Evolutionary conservation across 1,140 invertebrate species (phyloP), one percentile per base, ranked within the genome.

Genomic region (Lanistes nyassanus): DNA sequence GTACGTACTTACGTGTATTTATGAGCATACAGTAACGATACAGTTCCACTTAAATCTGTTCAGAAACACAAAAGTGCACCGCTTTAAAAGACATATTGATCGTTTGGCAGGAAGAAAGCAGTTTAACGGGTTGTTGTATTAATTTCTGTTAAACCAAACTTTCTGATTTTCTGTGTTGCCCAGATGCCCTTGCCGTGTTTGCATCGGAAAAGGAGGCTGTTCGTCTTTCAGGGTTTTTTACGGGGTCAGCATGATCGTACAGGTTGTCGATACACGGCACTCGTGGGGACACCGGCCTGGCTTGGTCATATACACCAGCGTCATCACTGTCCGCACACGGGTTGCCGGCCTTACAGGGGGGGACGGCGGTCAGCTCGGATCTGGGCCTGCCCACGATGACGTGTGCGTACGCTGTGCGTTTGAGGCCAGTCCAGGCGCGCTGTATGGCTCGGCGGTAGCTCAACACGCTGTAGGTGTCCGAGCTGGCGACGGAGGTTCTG

Each of bases 231-330:
- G 29, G n/a, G 3, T 16, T 11, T n/a, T 60, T n/a, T 23, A 26
- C 9, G 56, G 70, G 55, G n/a, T 42, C 56, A 9, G 70, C n/a
- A 19, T 72, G 70, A 26, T 72, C 70, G 26, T 72, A 72, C 21
- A 56, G 36, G 36, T 72, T 72, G 56, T 72, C 70, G 34, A 72
- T 72, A 36, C 70, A 72, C 3, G 16, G 70, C 21, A 62, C 70
- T 3, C 70, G 70, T 4, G 26, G 1, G 3, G 65, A 42, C 5
- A 23, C 65, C 11, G 31, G 34, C 29, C 23, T 7, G 23, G 37
- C 42, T 23, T 39, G 9, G 36, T 67, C 65, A 67, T 67, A 67
- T 5, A 16, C 37, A 39, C 19, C 65, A 9, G 5, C 65, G 21
- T 67, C 65, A 67, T 26, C 36, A 34, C 34, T 39, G 0, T 36